Percentiles rank a stretch among this genome's conserved stretches.
phyloP scores from a whole-genome alignment of 2,888 invertebrate species.

The Chydorus sphaericus region DNA sequence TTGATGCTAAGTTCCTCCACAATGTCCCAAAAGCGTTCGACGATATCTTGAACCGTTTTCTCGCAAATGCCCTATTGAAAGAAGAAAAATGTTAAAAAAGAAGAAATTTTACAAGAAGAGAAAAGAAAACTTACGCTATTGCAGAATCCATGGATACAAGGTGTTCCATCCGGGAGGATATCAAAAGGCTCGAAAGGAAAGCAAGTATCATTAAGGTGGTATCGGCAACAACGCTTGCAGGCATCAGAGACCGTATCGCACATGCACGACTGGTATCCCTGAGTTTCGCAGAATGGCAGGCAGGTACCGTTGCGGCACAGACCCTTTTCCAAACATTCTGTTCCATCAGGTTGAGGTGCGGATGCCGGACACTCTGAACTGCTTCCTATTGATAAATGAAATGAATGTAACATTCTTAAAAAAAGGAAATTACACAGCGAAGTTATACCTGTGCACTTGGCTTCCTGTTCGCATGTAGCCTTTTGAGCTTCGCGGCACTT shows the following conservation, averaged over 20 bases:
- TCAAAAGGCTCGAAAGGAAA: conserved; percentile 77
- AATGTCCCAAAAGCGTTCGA: conserved; percentile 92
- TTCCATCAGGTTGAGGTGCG: conserved; percentile 70
- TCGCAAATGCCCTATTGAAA: conserved; percentile 69
- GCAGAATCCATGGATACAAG: conserved; percentile 93
- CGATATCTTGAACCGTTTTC: conserved; percentile 86
- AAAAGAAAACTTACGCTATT: conserved; percentile 49
- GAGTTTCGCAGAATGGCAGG: conserved; percentile 87
- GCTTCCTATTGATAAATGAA: conserved; percentile 30
- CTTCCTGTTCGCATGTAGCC: conserved; percentile 83
- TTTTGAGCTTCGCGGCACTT: conserved; percentile 75
- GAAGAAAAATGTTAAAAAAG: conserved; percentile 11
- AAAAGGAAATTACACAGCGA: neutral
- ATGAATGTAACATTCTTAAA: neutral
- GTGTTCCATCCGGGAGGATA: conserved; percentile 80
- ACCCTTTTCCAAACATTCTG: conserved; percentile 79
- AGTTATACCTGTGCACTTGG: conserved; percentile 52
- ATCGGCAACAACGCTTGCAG: conserved; percentile 85
- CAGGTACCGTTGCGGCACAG: conserved; percentile 82
- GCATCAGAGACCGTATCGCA: conserved; percentile 86
- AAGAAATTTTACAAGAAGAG: conserved; percentile 10
- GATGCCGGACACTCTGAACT: conserved; percentile 70
- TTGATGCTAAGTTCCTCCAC: conserved; percentile 93
- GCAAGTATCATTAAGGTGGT: conserved; percentile 79
- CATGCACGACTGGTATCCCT: conserved; percentile 86